phyloP scores from a whole-genome alignment of 2,888 invertebrate species.

The Tenthredo mesomela region DNA sequence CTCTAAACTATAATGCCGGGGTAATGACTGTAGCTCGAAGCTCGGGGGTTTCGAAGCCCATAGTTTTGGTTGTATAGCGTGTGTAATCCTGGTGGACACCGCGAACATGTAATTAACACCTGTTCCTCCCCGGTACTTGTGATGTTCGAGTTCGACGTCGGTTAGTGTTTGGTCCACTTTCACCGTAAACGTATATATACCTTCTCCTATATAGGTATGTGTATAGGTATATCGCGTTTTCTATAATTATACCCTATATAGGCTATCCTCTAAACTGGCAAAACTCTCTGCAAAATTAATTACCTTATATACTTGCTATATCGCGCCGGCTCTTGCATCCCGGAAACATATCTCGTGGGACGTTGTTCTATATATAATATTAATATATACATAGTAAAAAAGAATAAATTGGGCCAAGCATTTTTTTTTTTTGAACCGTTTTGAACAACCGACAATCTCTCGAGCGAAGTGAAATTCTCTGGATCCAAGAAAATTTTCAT shows the following conservation, averaged over 20 bases:
- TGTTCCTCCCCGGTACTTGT: constrained; percentile 67
- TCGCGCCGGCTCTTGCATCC: background rate
- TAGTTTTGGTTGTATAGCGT: constrained; percentile 75
- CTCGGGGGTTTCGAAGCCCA: constrained; percentile 56
- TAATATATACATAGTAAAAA: too few relatives aligned
- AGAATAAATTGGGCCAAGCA: too few relatives aligned
- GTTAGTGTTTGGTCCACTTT: constrained; percentile 38
- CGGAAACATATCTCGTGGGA: background rate
- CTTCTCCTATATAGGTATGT: constrained; percentile 35
- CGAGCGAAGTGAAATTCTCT: too few relatives aligned
- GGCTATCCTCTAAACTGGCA: constrained; percentile 1
- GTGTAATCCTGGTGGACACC: constrained; percentile 77
- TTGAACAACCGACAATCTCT: too few relatives aligned
- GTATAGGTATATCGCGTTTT: background rate
- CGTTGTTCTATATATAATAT: background rate
- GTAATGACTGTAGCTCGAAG: constrained; percentile 36
- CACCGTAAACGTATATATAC: constrained; percentile 43
- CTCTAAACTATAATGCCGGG: constrained; percentile 18
- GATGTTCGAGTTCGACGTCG: constrained; percentile 41
- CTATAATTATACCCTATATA: background rate
- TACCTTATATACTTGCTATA: background rate
- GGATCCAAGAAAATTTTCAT: too few relatives aligned
- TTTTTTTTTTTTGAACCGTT: too few relatives aligned
- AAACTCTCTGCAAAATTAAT: constrained; percentile 21
- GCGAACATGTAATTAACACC: constrained; percentile 78